Conservation (phyloP, 2,797 vertebrate genomes). For the Aotus griseimembra region DNA sequence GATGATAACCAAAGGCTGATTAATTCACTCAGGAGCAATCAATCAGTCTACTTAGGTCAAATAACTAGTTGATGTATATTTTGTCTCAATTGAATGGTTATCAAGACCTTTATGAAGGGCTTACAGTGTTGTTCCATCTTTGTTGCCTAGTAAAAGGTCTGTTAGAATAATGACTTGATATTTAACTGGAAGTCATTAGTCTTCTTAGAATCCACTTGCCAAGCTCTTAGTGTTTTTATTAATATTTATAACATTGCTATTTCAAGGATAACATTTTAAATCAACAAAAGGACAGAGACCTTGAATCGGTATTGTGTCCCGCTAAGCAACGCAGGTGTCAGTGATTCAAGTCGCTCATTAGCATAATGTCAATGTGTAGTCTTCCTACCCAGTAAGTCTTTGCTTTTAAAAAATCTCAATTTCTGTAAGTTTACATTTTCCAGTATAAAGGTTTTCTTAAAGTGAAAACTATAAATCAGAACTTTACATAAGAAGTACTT, state of each 20-base stretch:
- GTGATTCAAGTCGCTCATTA: slow-evolving; percentile 61
- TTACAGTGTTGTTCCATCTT: slow-evolving; percentile 30
- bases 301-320: slow-evolving; percentile 61
- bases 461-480: slow-evolving; percentile 32
- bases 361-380: slow-evolving; percentile 57
- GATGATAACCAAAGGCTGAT: slow-evolving; percentile 36
- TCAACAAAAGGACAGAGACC: slow-evolving; percentile 78
- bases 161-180: slow-evolving; percentile 77
- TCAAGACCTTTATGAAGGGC: slow-evolving; percentile 63
- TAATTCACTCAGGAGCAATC: slow-evolving; percentile 55
- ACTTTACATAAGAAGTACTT: slow-evolving; percentile 41
- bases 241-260: slow-evolving; percentile 79
- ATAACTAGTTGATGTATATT: slow-evolving; percentile 56
- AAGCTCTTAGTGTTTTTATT: slow-evolving; percentile 76
- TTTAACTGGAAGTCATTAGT: slow-evolving; percentile 79
- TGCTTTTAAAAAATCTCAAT: slow-evolving; percentile 41
- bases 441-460: slow-evolving; percentile 21
- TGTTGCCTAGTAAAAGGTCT: slow-evolving; percentile 63
- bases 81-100: slow-evolving; percentile 63
- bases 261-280: slow-evolving; percentile 78
- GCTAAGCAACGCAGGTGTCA: slow-evolving; percentile 16
- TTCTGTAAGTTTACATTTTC: slow-evolving; percentile 54
- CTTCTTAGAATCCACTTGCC: slow-evolving; percentile 69
- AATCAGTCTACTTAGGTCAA: slow-evolving; percentile 56
- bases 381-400: background rate